These are phyloP conservation scores for Nomada ruficornis DNA, from an alignment of 2,888 invertebrate species.

Conservation along the genomic window DNA sequence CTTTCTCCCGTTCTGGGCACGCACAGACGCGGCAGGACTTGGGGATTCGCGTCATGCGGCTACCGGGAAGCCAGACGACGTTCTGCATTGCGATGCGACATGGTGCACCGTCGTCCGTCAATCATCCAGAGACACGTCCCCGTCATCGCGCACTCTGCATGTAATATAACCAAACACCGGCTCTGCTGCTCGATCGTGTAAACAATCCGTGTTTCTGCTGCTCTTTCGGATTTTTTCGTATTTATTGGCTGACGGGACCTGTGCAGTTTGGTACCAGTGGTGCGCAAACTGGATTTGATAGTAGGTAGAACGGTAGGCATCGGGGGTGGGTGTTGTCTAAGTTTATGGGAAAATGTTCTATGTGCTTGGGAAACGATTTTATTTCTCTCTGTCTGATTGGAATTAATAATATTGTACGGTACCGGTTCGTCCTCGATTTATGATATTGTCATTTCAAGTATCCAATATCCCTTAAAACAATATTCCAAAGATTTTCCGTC, in stretches of 20 bases:
- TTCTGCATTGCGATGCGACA: conserved; percentile 80
- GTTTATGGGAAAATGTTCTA: not conserved
- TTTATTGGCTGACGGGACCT: conserved; percentile 13
- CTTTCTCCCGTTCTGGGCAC: conserved; percentile 44
- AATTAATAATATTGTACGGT: too few relatives aligned
- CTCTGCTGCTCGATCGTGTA: conserved; percentile 65
- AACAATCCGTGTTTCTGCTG: conserved; percentile 63
- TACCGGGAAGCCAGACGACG: conserved; percentile 81
- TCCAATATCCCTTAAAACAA: too few relatives aligned
- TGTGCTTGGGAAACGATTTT: too few relatives aligned
- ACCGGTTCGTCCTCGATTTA: too few relatives aligned
- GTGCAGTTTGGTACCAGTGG: conserved; percentile 14
- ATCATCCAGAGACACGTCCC: conserved; percentile 79
- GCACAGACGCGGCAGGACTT: conserved; percentile 73
- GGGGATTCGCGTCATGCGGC: conserved; percentile 82
- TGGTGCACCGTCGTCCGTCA: conserved; percentile 78
- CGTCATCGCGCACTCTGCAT: conserved; percentile 78
- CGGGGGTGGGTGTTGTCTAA: not conserved
- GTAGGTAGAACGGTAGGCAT: not conserved
- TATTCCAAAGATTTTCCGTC: too few relatives aligned
- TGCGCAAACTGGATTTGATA: conserved; percentile 17
- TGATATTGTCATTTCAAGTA: too few relatives aligned
- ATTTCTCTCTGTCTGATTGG: too few relatives aligned
- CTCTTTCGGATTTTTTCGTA: conserved; percentile 37
- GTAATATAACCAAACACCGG: conserved; percentile 74